These are phyloP conservation scores for Neoniphon sammara DNA, from an alignment of 2,797 vertebrate genomes.

Conservation along the genomic window DNA sequence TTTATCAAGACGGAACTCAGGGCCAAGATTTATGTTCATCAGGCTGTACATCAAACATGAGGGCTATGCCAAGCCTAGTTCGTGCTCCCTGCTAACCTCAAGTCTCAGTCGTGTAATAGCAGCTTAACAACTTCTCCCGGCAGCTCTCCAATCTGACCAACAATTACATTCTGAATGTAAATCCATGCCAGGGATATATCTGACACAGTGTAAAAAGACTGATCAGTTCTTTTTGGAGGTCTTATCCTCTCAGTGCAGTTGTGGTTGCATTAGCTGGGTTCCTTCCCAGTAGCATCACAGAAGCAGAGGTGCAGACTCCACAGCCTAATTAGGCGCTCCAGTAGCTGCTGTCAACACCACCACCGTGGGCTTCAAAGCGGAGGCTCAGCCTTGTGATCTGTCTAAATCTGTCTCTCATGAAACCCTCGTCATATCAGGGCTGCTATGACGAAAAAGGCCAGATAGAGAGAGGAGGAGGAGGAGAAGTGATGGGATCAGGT, in stretches of 20 bases:
- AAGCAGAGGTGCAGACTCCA: constrained; percentile 55
- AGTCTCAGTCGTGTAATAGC: constrained; percentile 43
- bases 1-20: constrained; percentile 61
- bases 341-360: constrained; percentile 66
- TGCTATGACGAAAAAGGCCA: constrained; percentile 52
- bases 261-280: constrained; percentile 40
- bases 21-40: constrained; percentile 57
- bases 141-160: constrained; percentile 15
- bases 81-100: constrained; percentile 31
- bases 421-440: constrained; percentile 44
- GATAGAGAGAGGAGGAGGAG: constrained; percentile 18
- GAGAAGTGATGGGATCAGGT: constrained; percentile 36
- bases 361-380: constrained; percentile 70
- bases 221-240: constrained; percentile 36
- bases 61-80: constrained; percentile 29
- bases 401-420: constrained; percentile 73
- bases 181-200: constrained; percentile 23
- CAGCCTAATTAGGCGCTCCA: constrained; percentile 71
- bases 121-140: constrained; percentile 27
- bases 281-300: constrained; percentile 65
- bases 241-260: constrained; percentile 38
- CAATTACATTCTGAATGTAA: constrained; percentile 32
- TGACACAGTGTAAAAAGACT: constrained; percentile 38
- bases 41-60: constrained; percentile 57
- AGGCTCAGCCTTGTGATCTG: constrained; percentile 70